These are phyloP conservation scores for Rhagonycha fulva DNA, from an alignment of 2,888 invertebrate species.

Conservation along the genomic window DNA sequence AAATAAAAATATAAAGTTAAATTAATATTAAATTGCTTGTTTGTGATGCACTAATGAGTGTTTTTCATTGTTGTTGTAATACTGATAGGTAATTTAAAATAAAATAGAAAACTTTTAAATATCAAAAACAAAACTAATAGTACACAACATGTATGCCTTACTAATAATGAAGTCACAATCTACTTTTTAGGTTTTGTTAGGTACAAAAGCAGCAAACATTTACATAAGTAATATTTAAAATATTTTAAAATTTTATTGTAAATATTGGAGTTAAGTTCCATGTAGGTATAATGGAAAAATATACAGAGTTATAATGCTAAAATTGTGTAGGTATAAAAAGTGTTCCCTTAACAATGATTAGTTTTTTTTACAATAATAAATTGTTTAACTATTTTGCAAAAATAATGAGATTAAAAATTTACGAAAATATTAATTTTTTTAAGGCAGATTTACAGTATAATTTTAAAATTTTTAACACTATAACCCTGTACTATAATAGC, in stretches of 20 bases:
- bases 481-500: conserved; percentile 10
- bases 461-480: conserved; percentile 11
- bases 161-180: neutral
- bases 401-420: neutral
- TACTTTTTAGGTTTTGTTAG: neutral
- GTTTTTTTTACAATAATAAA: neutral
- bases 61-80: neutral
- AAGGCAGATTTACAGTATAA: neutral
- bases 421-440: neutral
- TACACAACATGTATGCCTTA: neutral
- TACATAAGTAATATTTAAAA: neutral
- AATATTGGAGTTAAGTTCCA: neutral
- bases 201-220: conserved; percentile 23
- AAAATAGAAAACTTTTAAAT: neutral
- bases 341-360: neutral
- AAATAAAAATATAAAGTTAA: conserved; percentile 46
- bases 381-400: neutral
- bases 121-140: neutral
- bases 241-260: neutral
- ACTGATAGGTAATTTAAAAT: neutral
- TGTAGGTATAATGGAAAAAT: conserved; percentile 4
- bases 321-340: neutral
- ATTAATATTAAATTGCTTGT: conserved; percentile 23
- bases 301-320: conserved; percentile 16
- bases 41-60: conserved; percentile 14